Base-by-base conservation (phyloP, 2,113 vertebrate species). In the Fulica atra region DNA sequence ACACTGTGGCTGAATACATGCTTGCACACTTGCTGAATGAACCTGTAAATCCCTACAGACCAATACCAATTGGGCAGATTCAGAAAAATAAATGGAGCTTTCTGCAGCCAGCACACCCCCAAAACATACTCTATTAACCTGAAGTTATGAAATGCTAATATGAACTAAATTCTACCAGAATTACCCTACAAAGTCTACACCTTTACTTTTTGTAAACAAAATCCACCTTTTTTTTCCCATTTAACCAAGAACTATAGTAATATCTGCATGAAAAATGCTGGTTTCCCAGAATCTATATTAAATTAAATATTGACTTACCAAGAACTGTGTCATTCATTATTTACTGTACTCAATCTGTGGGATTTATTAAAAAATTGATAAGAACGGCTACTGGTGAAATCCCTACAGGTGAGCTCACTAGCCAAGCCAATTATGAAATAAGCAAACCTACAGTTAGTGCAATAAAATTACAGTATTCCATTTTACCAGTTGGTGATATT, bases 291-390 rank as follows among this genome's bases (percentile, higher is more conserved):
- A 95, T 78, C 85, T 96, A 94, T 96, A 93, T 96, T 97, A 98
- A 98, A 97, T 97, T 97, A 97, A 98, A 98, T 97, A 98, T 97
- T 98, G 97, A 98, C 96, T 97, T 97, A 95, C 25, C 35, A 89
- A 97, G 81, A 51, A 93, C 64, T 70, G 54, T 84, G 69, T 89
- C 93, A 98, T 98, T 96, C 96, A 98, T 98, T 98, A 98, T 97
- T 98, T 98, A 98, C 93, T 51, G 68, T 94, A 94, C 36, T 96
- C 95, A 98, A 96, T 97, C 95, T 95, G 88, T 92, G 73, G 78
- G 89, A 97, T 97, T 98, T 98, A 97, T 98, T 97, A 76, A 97
- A 97, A 97, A 97, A 93, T 92, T 97, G 89, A 93, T 97, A 97
- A 96, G 92, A 92, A 88, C 24, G 28, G 88, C 92, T 91, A 29